Evolutionary conservation across 1,140 invertebrate genomes (phyloP), one percentile per base, ranked within the genome.

Genomic region (Drosophila mojavensis): DNA sequence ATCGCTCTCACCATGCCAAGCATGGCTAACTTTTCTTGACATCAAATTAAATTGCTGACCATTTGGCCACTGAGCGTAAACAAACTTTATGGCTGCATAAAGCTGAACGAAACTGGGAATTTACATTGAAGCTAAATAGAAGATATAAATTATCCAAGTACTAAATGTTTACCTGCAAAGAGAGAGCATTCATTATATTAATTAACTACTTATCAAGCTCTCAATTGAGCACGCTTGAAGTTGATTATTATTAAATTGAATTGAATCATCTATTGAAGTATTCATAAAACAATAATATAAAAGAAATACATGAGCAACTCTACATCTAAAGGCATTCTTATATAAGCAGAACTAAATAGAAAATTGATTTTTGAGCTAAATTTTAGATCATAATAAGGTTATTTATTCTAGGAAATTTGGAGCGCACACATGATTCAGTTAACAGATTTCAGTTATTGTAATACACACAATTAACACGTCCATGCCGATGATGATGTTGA

Each of bases 401-500:
- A 30, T 20, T 39, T 59, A 30, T 20, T 15, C 4, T 20, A 7
- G 6, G 7, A n/a, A 26, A 17, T 30, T 60, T 43, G 28, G 54
- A 41, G 36, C 54, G 41, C 20, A 56, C 20, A 56, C 15, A 17
- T 55, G 10, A 45, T 48, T 26, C 17, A 58, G 17, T 68, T 60
- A 60, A 60, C 58, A 60, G 43, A 48, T 48, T 33, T 60, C 28
- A 48, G 43, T 60, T 47, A 48, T 60, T 48, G 58, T 48, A 48
- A 88, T 79, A 79, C 62, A 88, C 76, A 88, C 55, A 88, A 86
- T 88, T 86, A 88, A 82, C 82, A 88, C 82, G 20, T 67, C 28
- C 41, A 39, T 55, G 45, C 30, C 20, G 20, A 43, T 51, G 24
- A 56, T 24, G 48, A 48, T 36, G 24, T 47, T 43, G 10, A 36